Conservation (phyloP, 2,797 vertebrate genomes). For the Hephaestus fuliginosus region DNA sequence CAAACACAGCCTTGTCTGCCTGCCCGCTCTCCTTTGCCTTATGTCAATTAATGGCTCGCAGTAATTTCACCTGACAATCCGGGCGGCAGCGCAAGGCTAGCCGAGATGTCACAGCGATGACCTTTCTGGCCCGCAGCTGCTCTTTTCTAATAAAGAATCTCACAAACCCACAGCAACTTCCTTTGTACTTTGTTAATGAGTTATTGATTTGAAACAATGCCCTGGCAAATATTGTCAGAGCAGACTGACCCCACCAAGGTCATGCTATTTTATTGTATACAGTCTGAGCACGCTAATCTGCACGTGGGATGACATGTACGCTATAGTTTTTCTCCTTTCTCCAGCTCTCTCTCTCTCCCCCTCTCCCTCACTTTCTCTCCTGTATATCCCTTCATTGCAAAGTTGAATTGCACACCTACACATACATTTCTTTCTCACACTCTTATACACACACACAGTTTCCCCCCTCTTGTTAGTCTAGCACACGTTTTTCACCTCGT, state of each 20-base stretch:
- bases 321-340: constrained; percentile 72
- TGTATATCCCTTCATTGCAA: constrained; percentile 32
- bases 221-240: constrained; percentile 96
- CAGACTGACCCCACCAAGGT: constrained; percentile 92
- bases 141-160: constrained; percentile 95
- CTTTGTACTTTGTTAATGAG: constrained; percentile 99
- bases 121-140: constrained; percentile 94
- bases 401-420: constrained; percentile 6
- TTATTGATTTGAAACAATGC: constrained; percentile 99
- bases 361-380: constrained; percentile 19
- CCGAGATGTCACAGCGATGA: constrained; percentile 95
- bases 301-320: constrained; percentile 66
- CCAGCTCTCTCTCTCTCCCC: neutral
- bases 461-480: constrained; percentile 69
- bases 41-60: constrained; percentile 96
- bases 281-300: constrained; percentile 89
- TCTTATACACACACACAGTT: constrained; percentile 28
- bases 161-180: constrained; percentile 91
- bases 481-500: constrained; percentile 79
- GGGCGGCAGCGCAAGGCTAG: constrained; percentile 89
- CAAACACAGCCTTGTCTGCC: constrained; percentile 84
- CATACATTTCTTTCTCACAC: neutral
- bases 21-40: constrained; percentile 90
- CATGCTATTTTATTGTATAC: constrained; percentile 89
- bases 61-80: constrained; percentile 99